phyloP scores from a whole-genome alignment of 2,797 vertebrate genomes.

The Limnodromus scolopaceus region DNA sequence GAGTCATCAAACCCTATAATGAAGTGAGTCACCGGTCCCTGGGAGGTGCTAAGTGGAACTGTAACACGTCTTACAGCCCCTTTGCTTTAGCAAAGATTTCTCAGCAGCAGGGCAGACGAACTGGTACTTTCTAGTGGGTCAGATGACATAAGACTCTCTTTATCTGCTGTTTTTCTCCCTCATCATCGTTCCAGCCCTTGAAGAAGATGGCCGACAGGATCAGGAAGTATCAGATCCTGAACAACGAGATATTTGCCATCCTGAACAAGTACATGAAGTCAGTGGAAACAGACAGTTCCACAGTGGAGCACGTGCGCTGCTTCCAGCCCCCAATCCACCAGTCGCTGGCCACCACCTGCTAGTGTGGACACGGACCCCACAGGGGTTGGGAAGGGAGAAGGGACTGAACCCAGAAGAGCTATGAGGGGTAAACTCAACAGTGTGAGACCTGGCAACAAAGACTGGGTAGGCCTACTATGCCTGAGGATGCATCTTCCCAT shows the following conservation, averaged over 20 bases:
- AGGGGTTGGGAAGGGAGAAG: not conserved
- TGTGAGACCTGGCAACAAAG: not conserved
- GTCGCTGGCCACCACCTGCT: slow-evolving; percentile 97
- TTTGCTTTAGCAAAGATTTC: not conserved
- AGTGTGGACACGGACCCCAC: not conserved
- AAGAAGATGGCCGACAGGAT: slow-evolving; percentile 99
- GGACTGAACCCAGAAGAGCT: slow-evolving; percentile 33
- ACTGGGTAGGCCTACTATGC: slow-evolving; percentile 17
- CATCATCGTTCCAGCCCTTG: slow-evolving; percentile 83
- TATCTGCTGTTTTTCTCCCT: not conserved
- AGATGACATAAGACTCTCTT: not conserved
- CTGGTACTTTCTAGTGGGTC: not conserved
- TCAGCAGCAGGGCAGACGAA: not conserved
- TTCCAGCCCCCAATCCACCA: slow-evolving; percentile 99
- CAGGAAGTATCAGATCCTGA: slow-evolving; percentile 98
- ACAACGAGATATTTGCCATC: slow-evolving; percentile 99
- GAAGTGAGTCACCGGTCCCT: not conserved
- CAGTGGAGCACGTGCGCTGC: slow-evolving; percentile 97
- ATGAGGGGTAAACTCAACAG: not conserved
- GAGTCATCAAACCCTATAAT: not conserved
- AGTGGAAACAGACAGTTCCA: slow-evolving; percentile 98
- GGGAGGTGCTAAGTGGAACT: slow-evolving; percentile 29
- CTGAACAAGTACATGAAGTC: slow-evolving; percentile 99
- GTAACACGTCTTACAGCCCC: not conserved
- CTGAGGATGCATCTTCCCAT: not conserved